Evolutionary conservation across 2,113 vertebrate species (phyloP).

Genomic region (Trematomus loennbergii): DNA sequence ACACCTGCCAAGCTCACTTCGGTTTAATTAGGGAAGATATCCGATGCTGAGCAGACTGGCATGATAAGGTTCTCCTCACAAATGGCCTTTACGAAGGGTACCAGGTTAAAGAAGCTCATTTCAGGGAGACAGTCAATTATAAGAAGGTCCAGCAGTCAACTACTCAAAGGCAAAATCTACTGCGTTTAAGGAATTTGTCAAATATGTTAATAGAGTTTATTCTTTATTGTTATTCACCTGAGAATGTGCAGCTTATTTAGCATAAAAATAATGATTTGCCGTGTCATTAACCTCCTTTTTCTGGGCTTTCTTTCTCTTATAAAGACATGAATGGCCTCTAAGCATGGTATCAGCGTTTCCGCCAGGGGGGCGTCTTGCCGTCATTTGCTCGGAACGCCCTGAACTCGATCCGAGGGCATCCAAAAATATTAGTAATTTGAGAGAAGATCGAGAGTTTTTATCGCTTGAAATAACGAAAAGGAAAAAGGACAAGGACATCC

Average conservation of each 20-base stretch:
- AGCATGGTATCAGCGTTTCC: too few species aligned
- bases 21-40: conserved; percentile 63
- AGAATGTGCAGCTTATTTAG: background rate
- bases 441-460: too few species aligned
- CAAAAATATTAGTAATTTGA: too few species aligned
- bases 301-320: background rate
- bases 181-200: background rate
- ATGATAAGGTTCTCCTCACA: conserved; percentile 36
- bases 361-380: too few species aligned
- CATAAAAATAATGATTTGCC: background rate
- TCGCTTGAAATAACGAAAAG: too few species aligned
- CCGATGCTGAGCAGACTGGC: conserved; percentile 15
- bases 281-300: background rate
- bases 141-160: background rate
- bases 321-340: background rate
- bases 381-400: too few species aligned
- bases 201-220: background rate
- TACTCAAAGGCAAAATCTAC: background rate
- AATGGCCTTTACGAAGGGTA: background rate
- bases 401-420: too few species aligned
- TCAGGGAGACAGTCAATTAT: conserved; percentile 25
- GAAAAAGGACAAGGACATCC: too few species aligned
- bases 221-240: background rate
- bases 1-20: conserved; percentile 53
- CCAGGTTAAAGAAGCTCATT: conserved; percentile 30